Evolutionary conservation across 2,797 vertebrate species (phyloP).

Genomic region (Oreochromis mossambicus): DNA sequence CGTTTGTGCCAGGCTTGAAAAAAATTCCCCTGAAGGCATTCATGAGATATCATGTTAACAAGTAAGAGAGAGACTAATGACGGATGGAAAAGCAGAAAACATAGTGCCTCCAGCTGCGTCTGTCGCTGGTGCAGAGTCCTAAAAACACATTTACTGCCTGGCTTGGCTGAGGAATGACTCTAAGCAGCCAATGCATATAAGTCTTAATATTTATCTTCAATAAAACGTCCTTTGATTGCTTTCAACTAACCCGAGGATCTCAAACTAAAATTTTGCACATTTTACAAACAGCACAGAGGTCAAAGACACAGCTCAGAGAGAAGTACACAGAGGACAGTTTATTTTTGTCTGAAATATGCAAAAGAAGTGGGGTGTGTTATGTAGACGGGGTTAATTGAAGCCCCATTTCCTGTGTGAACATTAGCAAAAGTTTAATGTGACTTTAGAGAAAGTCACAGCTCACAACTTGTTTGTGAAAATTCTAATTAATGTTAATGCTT

Average conservation of each 20-base stretch:
- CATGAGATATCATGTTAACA: neutral
- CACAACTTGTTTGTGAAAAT: neutral
- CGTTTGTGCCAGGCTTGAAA: neutral
- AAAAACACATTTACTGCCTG: neutral
- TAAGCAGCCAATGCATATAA: neutral
- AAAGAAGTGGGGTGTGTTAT: neutral
- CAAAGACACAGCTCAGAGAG: neutral
- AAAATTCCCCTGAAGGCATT: neutral
- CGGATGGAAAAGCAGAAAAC: neutral
- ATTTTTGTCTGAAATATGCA: conserved; percentile 6
- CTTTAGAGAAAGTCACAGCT: neutral
- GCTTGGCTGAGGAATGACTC: neutral
- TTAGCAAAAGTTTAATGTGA: conserved; percentile 6
- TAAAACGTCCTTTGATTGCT: neutral
- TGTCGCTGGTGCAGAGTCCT: neutral
- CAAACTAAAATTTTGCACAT: neutral
- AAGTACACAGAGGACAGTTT: neutral
- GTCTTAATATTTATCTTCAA: conserved; percentile 20
- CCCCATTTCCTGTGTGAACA: neutral
- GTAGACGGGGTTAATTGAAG: neutral
- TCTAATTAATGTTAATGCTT: neutral
- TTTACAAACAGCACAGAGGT: conserved; percentile 3
- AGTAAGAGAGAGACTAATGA: neutral
- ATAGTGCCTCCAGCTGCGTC: neutral
- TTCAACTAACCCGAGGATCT: neutral